phyloP scores from a whole-genome alignment of 2,113 vertebrate genomes.

The Lathamus discolor region DNA sequence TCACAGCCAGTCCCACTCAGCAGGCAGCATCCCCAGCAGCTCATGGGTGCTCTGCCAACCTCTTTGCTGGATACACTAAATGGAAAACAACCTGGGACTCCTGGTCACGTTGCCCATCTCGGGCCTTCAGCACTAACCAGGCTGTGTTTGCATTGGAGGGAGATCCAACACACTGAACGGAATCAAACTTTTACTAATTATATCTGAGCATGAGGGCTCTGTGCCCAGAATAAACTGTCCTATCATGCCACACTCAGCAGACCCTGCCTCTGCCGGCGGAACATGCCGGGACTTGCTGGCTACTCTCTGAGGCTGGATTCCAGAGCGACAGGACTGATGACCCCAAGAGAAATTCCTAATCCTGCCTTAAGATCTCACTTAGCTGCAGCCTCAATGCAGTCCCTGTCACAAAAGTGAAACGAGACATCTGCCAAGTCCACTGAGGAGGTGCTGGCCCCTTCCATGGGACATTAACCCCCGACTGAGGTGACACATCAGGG shows the following conservation, averaged over 20 bases:
- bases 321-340: conserved; percentile 58
- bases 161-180: background rate
- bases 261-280: conserved; percentile 52
- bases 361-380: background rate
- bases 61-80: background rate
- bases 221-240: conserved; percentile 60
- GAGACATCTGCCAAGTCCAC: background rate
- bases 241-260: conserved; percentile 45
- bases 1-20: background rate
- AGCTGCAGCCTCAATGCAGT: background rate
- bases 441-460: background rate
- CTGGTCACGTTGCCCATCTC: background rate
- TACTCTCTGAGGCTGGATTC: conserved; percentile 9
- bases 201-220: conserved; percentile 25
- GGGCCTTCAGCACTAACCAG: background rate
- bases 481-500: background rate
- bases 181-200: conserved; percentile 53
- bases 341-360: conserved; percentile 51
- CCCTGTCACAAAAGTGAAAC: background rate
- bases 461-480: background rate
- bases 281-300: conserved; percentile 48
- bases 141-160: background rate
- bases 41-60: background rate
- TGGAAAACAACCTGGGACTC: background rate
- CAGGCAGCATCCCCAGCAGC: background rate